A percentile compares a stretch with the other conserved stretches of the same genome.
phyloP scores from a whole-genome alignment of 2,797 vertebrate species.

The Hypotaenidia philippensis region DNA sequence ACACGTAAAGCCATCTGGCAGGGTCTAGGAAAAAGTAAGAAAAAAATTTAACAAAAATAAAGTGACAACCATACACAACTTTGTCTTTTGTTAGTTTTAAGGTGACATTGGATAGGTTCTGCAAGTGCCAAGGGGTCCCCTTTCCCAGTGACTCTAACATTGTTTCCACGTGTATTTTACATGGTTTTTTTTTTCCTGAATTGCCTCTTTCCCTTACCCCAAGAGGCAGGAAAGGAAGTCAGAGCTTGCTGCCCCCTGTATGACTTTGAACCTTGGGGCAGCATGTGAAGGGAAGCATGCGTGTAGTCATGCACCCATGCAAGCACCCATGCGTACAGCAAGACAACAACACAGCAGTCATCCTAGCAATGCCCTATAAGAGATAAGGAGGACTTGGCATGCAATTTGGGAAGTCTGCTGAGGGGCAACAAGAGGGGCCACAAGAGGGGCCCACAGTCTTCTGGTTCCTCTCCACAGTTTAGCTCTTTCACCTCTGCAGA shows the following conservation, averaged over 20 bases:
- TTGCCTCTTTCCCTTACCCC: background rate
- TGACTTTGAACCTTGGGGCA: background rate
- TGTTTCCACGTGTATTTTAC: background rate
- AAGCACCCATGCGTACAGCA: background rate
- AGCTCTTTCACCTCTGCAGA: background rate
- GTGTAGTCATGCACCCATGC: conserved; percentile 70
- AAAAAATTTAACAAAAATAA: conserved; percentile 41
- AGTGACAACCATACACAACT: background rate
- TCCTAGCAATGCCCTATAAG: background rate
- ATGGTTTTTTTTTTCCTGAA: background rate
- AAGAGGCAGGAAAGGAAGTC: background rate
- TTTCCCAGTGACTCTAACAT: background rate
- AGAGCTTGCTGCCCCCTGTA: background rate
- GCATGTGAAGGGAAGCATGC: background rate
- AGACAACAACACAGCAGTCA: background rate
- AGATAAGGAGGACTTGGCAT: background rate
- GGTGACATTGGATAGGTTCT: background rate
- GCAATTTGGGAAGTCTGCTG: background rate
- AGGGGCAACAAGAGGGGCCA: background rate
- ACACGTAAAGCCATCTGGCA: conserved; percentile 78
- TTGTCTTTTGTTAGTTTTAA: background rate
- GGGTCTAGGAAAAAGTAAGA: conserved; percentile 79
- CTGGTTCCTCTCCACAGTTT: background rate
- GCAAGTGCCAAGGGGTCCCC: background rate
- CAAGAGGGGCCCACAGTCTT: background rate